Percentiles rank a stretch among this genome's conserved stretches.
These are phyloP conservation scores for silkworm (Bombyx mori) DNA, from an alignment of 1,140 invertebrate genomes.

Conservation along the genomic window ASM3026992v2 NC_085117.1:12898501-12899000, in stretches of 20 bases:
- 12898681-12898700: conserved; percentile 19
- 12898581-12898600: conserved; percentile 39
- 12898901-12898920: too few relatives aligned
- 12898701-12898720: conserved; percentile 31
- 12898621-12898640: conserved; percentile 39
- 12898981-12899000: too few relatives aligned
- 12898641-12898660: conserved; percentile 31
- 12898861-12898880: too few relatives aligned
- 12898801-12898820: too few relatives aligned
- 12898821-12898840: too few relatives aligned
- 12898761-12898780: too few relatives aligned
- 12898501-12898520: conserved; percentile 56
- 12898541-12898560: conserved; percentile 15
- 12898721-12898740: not conserved
- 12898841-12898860: too few relatives aligned
- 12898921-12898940: too few relatives aligned
- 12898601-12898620: conserved; percentile 45
- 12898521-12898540: conserved; percentile 41
- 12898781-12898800: too few relatives aligned
- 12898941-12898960: too few relatives aligned
- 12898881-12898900: not conserved
- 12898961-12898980: too few relatives aligned
- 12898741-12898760: not conserved
- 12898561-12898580: conserved; percentile 50
- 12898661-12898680: conserved; percentile 49